Evolutionary conservation across 1,140 invertebrate genomes (phyloP), one percentile per base, ranked within the genome.

Genomic region (Bombyx mori): DNA sequence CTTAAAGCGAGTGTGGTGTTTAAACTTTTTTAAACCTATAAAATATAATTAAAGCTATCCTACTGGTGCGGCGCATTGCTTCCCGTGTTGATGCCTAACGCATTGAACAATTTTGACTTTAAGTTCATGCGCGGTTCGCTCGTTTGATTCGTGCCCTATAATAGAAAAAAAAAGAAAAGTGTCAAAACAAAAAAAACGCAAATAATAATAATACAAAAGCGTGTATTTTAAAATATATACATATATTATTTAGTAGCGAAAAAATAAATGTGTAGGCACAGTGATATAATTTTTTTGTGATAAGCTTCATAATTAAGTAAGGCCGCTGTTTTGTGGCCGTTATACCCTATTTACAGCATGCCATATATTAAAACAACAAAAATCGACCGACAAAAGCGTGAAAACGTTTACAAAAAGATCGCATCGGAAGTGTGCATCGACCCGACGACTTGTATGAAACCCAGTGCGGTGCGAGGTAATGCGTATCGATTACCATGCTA

Each of bases 51-150:
- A 64, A 66, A 52, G 66, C 58, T 78, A 78, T 6, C 46, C 62
- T 87, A 87, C 71, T 85, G 84, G 73, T 83, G 83, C 67, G 77
- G 79, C 73, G 80, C 54, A 65, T 69, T 78, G 68, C 69, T 82
- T 54, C 82, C 78, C 57, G 83, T 87, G 79, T 88, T 86, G 75
- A 89, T 87, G 66, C 86, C 88, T 80, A 89, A 79, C 69, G 79
- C 88, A 79, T 88, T 89, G 77, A 89, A 89, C 72, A 89, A 71
- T 81, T 88, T 89, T 67, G 88, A 89, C 69, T 88, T 89, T 60
- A 89, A 72, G 76, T 88, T 89, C 77, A 86, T 86, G 63, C 82
- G 79, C 55, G 88, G 80, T 69, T 88, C 86, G 68, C 75, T 84
- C 77, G 86, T 77, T 71, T 79, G 82, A 64, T 82, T 82, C 78